These are phyloP conservation scores for Carabus problematicus DNA, from an alignment of 2,888 invertebrate genomes.

Conservation along the genomic window DNA sequence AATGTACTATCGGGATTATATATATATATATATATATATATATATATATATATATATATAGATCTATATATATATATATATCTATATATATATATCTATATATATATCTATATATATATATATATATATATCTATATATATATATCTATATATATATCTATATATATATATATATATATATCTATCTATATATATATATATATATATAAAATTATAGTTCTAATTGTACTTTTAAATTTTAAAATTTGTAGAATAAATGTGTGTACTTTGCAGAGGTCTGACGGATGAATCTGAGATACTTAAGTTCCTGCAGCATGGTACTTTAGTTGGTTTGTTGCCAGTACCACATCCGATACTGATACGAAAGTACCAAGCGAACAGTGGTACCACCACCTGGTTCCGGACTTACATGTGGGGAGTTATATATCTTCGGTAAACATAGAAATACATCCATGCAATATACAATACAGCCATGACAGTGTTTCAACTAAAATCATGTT, in stretches of 20 bases:
- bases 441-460: slow-evolving; percentile 15
- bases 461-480: slow-evolving; percentile 12
- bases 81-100: no score
- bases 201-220: no score
- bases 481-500: slow-evolving; percentile 34
- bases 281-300: slow-evolving; percentile 99
- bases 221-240: no score
- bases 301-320: slow-evolving; percentile 98
- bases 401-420: slow-evolving; percentile 99
- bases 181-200: no score
- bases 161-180: no score
- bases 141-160: no score
- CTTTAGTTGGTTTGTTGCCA: slow-evolving; percentile 94
- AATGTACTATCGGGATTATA: no score
- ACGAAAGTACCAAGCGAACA: slow-evolving; percentile 98
- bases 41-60: no score
- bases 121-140: no score
- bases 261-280: slow-evolving; percentile 74
- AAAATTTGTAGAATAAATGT: neutral
- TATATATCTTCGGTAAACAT: slow-evolving; percentile 86
- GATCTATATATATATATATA: no score
- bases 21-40: no score
- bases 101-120: no score
- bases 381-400: slow-evolving; percentile 99
- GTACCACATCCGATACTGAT: slow-evolving; percentile 99